Evolutionary conservation across 2,113 vertebrate genomes (phyloP).

Genomic region (Microtus montanus): DNA sequence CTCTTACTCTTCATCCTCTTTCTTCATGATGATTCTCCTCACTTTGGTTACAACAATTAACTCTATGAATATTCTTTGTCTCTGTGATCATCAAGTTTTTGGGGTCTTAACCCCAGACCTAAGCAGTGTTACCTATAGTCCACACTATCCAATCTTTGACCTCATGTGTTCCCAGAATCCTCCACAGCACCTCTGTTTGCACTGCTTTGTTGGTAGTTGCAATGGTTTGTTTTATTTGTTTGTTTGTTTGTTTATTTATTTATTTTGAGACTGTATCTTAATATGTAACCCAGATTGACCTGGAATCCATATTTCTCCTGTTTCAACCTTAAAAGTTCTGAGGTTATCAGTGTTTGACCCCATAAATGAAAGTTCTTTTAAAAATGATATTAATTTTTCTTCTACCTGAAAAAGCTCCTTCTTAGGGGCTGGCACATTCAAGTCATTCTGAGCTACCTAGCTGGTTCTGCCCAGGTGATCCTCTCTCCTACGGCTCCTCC

Average conservation of each 20-base stretch:
- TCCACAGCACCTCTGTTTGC: not conserved
- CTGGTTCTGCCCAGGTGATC: not conserved
- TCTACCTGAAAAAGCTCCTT: not conserved
- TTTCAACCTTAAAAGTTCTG: not conserved
- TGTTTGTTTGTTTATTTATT: not conserved
- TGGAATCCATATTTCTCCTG: not conserved
- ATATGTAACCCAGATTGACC: not conserved
- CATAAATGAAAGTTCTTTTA: not conserved
- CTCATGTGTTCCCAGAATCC: not conserved
- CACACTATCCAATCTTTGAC: not conserved
- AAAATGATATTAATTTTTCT: not conserved
- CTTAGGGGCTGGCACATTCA: not conserved
- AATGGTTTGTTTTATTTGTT: not conserved
- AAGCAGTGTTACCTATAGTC: not conserved
- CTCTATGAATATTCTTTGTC: not conserved
- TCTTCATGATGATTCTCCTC: not conserved
- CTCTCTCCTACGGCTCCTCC: not conserved
- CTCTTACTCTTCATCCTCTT: not conserved
- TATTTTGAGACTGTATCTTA: not conserved
- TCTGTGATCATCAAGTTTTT: constrained; percentile 12
- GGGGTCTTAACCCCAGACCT: not conserved
- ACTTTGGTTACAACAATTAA: not conserved
- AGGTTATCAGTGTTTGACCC: not conserved
- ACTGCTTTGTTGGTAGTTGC: not conserved
- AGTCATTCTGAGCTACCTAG: not conserved